phyloP scores from a whole-genome alignment of 2,113 vertebrate genomes.

The Gobius niger region DNA sequence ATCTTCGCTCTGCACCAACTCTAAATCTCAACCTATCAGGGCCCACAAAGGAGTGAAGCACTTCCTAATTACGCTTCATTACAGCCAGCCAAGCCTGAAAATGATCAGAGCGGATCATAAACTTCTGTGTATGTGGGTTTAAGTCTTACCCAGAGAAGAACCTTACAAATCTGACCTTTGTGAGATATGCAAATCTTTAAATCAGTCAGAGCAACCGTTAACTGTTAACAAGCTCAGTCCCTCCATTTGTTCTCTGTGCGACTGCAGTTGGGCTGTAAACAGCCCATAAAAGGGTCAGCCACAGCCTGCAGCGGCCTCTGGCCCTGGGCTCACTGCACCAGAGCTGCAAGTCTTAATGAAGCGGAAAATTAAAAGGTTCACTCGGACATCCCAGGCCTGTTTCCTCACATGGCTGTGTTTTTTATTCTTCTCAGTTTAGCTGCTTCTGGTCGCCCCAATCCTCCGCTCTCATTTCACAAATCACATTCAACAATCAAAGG shows the following conservation, averaged over 20 bases:
- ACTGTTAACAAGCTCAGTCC: constrained; percentile 68
- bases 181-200: constrained; percentile 66
- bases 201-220: constrained; percentile 66
- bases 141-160: constrained; percentile 54
- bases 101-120: constrained; percentile 64
- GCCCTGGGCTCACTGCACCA: constrained; percentile 61
- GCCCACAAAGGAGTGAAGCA: constrained; percentile 54
- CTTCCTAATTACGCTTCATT: constrained; percentile 66
- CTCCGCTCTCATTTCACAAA: constrained; percentile 27
- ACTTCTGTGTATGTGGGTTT: constrained; percentile 55
- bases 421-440: constrained; percentile 32
- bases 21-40: constrained; percentile 55
- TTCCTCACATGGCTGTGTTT: constrained; percentile 53
- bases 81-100: constrained; percentile 65
- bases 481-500: constrained; percentile 39
- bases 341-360: constrained; percentile 74
- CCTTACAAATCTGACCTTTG: constrained; percentile 70
- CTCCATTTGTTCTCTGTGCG: constrained; percentile 57
- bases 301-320: constrained; percentile 58
- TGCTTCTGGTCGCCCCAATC: background rate
- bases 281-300: constrained; percentile 68
- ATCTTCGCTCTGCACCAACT: constrained; percentile 46
- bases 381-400: constrained; percentile 64
- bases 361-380: constrained; percentile 77
- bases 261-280: constrained; percentile 66